phyloP scores from a whole-genome alignment of 2,797 vertebrate species.

The Phoeniculus purpureus region DNA sequence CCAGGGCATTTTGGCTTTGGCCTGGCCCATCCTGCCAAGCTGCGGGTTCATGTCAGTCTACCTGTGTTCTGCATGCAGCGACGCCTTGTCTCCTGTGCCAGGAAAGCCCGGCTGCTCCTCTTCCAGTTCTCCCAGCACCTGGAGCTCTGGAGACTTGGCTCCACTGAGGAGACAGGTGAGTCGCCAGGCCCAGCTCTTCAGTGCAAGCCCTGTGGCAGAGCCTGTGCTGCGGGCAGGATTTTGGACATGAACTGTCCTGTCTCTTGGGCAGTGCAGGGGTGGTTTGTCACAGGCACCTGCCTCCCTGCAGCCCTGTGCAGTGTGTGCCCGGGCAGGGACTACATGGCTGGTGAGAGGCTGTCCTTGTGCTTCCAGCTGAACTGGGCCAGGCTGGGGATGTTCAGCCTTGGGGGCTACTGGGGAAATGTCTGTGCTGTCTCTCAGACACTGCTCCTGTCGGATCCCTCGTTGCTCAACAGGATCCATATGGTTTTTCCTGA shows the following conservation, averaged over 20 bases:
- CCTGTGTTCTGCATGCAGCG: slow-evolving; percentile 70
- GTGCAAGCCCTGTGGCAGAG: not conserved
- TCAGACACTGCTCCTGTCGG: fast-evolving
- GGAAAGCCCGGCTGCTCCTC: slow-evolving; percentile 87
- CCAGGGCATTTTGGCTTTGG: not conserved
- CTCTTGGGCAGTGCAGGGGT: not conserved
- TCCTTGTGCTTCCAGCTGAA: fast-evolving
- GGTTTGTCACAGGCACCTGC: not conserved
- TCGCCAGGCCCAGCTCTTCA: fast-evolving
- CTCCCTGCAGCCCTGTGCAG: not conserved
- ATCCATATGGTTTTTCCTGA: fast-evolving
- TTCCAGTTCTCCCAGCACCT: slow-evolving; percentile 91
- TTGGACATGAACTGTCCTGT: not conserved
- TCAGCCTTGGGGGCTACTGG: not conserved
- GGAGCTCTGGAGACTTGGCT: slow-evolving; percentile 93
- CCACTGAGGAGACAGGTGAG: slow-evolving; percentile 84
- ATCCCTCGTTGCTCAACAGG: not conserved
- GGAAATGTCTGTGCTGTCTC: not conserved
- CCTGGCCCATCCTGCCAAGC: not conserved
- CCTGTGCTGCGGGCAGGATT: fast-evolving
- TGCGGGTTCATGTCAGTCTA: not conserved
- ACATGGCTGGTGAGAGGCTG: not conserved
- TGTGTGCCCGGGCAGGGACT: not conserved
- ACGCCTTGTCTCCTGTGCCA: slow-evolving; percentile 86
- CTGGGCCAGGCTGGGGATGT: not conserved